phyloP scores from a whole-genome alignment of 2,888 invertebrate genomes.

The Cistogaster globosa region DNA sequence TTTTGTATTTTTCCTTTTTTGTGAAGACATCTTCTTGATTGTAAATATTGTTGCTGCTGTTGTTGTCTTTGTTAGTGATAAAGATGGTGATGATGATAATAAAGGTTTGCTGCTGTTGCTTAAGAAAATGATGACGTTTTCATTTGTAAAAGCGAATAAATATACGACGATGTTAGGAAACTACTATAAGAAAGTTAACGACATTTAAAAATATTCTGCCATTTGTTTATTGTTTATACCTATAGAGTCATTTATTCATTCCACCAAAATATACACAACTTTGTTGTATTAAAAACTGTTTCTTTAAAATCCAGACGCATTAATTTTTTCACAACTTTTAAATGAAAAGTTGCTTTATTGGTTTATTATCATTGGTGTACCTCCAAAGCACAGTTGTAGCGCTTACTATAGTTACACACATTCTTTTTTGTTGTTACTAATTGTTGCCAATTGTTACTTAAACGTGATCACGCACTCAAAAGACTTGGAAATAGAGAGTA shows the following conservation, averaged over 20 bases:
- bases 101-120: conserved; percentile 8
- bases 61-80: conserved; percentile 38
- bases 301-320: too few relatives aligned
- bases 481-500: too few relatives aligned
- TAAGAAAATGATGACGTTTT: conserved; percentile 17
- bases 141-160: background rate
- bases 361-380: too few relatives aligned
- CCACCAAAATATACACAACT: conserved; percentile 9
- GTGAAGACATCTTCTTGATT: conserved; percentile 18
- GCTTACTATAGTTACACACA: too few relatives aligned
- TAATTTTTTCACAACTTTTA: too few relatives aligned
- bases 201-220: conserved; percentile 23
- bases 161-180: conserved; percentile 1
- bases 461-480: too few relatives aligned
- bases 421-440: too few relatives aligned
- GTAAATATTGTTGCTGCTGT: background rate
- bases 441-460: too few relatives aligned
- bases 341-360: too few relatives aligned
- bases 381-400: too few relatives aligned
- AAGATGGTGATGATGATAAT: conserved; percentile 36
- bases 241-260: background rate
- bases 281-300: background rate
- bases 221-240: background rate
- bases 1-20: background rate
- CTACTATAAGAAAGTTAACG: conserved; percentile 8